Base-by-base conservation (phyloP, 2,797 vertebrate species). In the Phrynocephalus guinanensis region DNA sequence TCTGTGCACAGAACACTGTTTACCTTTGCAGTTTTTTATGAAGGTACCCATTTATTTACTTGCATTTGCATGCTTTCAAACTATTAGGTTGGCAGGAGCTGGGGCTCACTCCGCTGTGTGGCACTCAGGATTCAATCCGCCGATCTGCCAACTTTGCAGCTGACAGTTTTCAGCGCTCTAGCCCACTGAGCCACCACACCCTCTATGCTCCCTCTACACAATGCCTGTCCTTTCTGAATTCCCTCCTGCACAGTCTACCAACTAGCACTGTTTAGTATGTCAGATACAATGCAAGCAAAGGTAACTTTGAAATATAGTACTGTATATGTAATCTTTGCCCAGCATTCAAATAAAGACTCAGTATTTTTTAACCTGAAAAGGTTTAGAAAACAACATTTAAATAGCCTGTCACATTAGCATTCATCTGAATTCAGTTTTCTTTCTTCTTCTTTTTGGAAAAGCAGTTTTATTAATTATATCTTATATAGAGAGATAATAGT, bases 361-460 rank as follows among this genome's bases (percentile, higher is more conserved):
- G 26, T 78, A 73, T 92, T 94, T 87, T 44, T 90, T 92, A 83
- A 94, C 93, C 82, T 88, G 72, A 86, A 86, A 90, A 85, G 86
- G 94, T 30, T 20, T 5, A 28, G 16, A 84, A 63, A 84, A 92
- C 63, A 87, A 92, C 94, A 92, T 87, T 93, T 28, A 87, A 95
- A 93, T 84, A 94, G 91, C 80, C 95, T 93, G 93, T 88, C 93
- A 89, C 88, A 87, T n/a, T 93, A 90, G 76, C 50, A 82, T 95
- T 93, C 91, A 90, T 94, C 93, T 88, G 86, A 79, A 94, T 91
- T 72, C 72, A 85, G 72, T 88, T 78, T 91, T 84, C 16, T 80
- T 60, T 83, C 67, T 68, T 52, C 63, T 30, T 79, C 38, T 72
- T 73, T 66, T 18, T 63, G 60, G 5, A 30, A 72, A 90, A 91